Conservation (phyloP, 2,113 vertebrate species). For the Hipposideros armiger region DNA sequence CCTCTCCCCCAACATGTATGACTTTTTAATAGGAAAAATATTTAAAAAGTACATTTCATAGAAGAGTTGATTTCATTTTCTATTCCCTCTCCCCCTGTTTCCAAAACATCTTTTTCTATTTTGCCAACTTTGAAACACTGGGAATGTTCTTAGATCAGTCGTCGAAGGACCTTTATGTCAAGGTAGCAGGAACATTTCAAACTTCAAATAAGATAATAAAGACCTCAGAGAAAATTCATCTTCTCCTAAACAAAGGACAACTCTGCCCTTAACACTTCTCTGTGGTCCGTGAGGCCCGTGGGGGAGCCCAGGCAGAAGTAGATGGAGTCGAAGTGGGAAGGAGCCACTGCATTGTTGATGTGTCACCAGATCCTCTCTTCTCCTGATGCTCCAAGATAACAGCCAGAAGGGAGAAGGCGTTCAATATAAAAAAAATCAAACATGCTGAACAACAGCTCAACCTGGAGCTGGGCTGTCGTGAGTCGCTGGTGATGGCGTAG, state of each 20-base stretch:
- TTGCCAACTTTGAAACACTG: not conserved
- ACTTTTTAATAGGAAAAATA: not conserved
- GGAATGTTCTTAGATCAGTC: not conserved
- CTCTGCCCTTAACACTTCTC: not conserved
- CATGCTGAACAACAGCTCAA: too few relatives aligned
- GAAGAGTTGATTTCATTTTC: not conserved
- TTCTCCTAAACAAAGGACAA: too few relatives aligned
- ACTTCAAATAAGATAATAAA: not conserved
- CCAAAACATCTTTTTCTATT: not conserved
- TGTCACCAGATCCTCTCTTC: not conserved
- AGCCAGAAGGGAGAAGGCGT: not conserved
- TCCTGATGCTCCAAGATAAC: not conserved
- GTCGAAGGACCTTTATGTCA: not conserved
- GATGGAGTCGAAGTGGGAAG: not conserved
- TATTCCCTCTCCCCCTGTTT: not conserved
- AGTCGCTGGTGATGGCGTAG: too few relatives aligned
- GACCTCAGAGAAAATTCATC: not conserved
- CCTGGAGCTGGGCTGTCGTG: too few relatives aligned
- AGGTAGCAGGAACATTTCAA: not conserved
- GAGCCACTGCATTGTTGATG: fast-evolving
- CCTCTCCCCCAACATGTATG: not conserved
- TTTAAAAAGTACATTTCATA: not conserved
- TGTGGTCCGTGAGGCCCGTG: not conserved
- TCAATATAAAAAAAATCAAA: not conserved
- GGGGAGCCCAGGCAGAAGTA: not conserved